Conservation (phyloP, 35 echinoderm and acorn worm genomes). For the Heliocidaris tuberculata region DNA sequence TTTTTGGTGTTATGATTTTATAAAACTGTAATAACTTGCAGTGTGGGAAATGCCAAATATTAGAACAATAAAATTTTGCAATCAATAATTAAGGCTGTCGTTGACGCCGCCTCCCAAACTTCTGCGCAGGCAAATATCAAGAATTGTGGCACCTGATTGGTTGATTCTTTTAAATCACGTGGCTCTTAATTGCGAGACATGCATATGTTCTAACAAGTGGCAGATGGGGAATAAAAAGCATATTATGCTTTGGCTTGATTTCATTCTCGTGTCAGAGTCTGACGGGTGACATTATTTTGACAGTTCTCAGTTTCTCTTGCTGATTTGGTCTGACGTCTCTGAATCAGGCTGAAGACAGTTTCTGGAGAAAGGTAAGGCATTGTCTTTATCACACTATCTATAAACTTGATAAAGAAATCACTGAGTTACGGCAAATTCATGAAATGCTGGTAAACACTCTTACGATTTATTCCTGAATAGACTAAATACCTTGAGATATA, state of each 20-base stretch:
- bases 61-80: neutral
- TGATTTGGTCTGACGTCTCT: neutral
- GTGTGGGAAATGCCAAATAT: neutral
- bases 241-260: neutral
- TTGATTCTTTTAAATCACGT: neutral
- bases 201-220: neutral
- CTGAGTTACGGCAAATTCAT: too few relatives aligned
- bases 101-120: neutral
- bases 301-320: neutral
- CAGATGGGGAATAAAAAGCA: neutral
- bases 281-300: neutral
- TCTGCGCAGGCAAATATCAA: neutral
- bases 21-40: too few relatives aligned
- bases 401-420: too few relatives aligned
- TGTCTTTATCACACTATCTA: neutral
- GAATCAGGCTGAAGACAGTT: neutral
- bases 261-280: neutral
- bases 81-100: neutral
- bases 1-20: too few relatives aligned
- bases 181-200: neutral
- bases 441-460: too few relatives aligned
- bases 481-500: too few relatives aligned
- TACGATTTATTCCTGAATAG: too few relatives aligned
- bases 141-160: neutral
- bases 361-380: neutral